phyloP scores from a whole-genome alignment of 2,888 invertebrate species.

The Scaptomyza reducta region DNA sequence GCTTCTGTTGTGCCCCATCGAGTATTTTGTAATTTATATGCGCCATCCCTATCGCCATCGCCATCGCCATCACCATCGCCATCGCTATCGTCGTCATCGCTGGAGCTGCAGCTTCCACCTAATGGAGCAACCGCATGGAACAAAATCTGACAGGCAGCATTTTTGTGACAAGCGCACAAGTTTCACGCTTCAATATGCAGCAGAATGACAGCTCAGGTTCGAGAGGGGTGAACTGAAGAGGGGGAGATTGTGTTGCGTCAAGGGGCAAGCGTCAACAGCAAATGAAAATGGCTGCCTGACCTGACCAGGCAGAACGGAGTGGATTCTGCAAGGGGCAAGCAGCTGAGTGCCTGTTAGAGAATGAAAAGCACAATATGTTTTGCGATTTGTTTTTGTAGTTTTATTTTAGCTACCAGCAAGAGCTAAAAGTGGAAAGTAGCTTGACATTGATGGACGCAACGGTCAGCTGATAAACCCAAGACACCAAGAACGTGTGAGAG shows the following conservation, averaged over 20 bases:
- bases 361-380: constrained; percentile 66
- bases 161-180: constrained; percentile 83
- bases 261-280: constrained; percentile 49
- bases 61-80: constrained; percentile 8
- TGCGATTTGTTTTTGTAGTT: constrained; percentile 27
- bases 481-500: neutral
- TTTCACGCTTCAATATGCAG: constrained; percentile 81
- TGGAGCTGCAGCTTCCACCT: constrained; percentile 20
- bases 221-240: neutral
- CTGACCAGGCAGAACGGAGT: constrained; percentile 23
- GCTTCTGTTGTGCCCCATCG: constrained; percentile 29
- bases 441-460: constrained; percentile 42
- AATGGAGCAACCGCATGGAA: constrained; percentile 54
- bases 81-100: neutral
- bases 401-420: constrained; percentile 12
- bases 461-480: constrained; percentile 26
- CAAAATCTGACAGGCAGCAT: constrained; percentile 82
- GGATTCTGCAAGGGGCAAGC: neutral
- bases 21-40: constrained; percentile 68
- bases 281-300: constrained; percentile 54
- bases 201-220: constrained; percentile 43
- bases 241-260: constrained; percentile 28
- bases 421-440: constrained; percentile 16
- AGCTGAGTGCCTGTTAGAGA: constrained; percentile 28
- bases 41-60: constrained; percentile 24